Base-by-base conservation (phyloP, 2,888 invertebrate genomes). In the Ernsta delagoae region DNA sequence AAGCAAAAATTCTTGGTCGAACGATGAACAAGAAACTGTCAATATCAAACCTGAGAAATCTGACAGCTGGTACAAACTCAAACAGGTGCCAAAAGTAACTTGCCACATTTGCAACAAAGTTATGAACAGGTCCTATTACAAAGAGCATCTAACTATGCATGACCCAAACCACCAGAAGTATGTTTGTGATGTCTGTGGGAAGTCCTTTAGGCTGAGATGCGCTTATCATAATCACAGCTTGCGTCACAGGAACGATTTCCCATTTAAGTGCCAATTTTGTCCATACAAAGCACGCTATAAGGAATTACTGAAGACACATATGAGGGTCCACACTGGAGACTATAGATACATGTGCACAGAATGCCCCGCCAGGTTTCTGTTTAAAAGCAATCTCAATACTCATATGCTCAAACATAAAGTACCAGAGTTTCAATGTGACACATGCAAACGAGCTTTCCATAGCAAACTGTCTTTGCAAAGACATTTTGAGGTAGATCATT, bases 401-500 rank as follows among this genome's bases (percentile, higher is more conserved):
- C 86, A 86, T 45, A 73, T 78, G 74, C 70, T 77, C 5, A 83
- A 79, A 65, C 86, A 86, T 60, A 84, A 80, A 71, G 82, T 81
- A 5, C 82, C 83, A 4, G 79, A 83, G 70, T 79, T 78, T 41
- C 81, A 82, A 70, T 86, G 86, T 79, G 80, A 84, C 62, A 71
- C 78, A 5, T 86, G 86, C 70, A 81, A 82, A 65, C 75, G 79
- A 70, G 80, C 78, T 12, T 86, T 85, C 70, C 83, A 85, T 70
- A 82, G 82, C 5, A 80, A 83, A 73, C 59, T 81, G 31, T 75
- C 77, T 65, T 72, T 85, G 31, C 76, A 82, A 62, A 75, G 78
- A 12, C 86, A 86, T 73, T 75, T 78, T 65, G 83, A 86, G 65
- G 83, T 79, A 31, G 83, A 84, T 72, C 86, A 86, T 71, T 78